These are phyloP conservation scores for Ischnus inquisitorius DNA, from an alignment of 2,888 invertebrate genomes.

Conservation along the genomic window DNA sequence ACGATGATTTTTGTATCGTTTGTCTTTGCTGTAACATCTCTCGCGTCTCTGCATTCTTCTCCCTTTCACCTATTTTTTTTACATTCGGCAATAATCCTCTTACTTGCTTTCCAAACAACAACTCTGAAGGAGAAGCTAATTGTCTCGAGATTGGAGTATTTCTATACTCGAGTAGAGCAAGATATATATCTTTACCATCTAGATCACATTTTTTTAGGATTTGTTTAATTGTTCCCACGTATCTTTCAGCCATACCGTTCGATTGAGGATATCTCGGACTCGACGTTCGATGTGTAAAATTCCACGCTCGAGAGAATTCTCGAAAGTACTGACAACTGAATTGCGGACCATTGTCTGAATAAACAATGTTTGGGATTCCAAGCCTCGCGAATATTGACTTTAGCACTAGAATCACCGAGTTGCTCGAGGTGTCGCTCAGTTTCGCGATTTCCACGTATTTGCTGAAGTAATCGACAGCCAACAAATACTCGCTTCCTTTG, in stretches of 20 bases:
- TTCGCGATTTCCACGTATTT: constrained; percentile 54
- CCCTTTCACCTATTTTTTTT: too few relatives aligned
- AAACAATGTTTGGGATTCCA: constrained; percentile 57
- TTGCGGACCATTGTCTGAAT: constrained; percentile 67
- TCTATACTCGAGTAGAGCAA: neutral
- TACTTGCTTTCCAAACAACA: constrained; percentile 48
- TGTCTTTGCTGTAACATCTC: too few relatives aligned
- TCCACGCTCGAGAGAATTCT: constrained; percentile 57
- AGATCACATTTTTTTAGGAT: constrained; percentile 53
- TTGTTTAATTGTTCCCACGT: constrained; percentile 43
- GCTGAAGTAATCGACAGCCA: constrained; percentile 60
- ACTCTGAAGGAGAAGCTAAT: constrained; percentile 47
- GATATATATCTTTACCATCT: constrained; percentile 60
- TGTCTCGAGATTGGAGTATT: constrained; percentile 7
- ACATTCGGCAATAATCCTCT: constrained; percentile 53
- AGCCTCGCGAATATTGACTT: constrained; percentile 51
- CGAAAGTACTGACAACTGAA: constrained; percentile 56
- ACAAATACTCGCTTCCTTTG: constrained; percentile 36
- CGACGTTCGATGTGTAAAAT: constrained; percentile 64
- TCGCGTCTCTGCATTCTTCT: neutral
- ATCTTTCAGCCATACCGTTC: neutral
- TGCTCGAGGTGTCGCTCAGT: constrained; percentile 23
- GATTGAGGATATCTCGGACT: neutral
- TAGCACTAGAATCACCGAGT: constrained; percentile 15
- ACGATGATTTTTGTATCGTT: neutral